Evolutionary conservation across 1,140 invertebrate genomes (phyloP), one percentile per base, ranked within the genome.

Genomic region (Aradophagus sp.): DNA sequence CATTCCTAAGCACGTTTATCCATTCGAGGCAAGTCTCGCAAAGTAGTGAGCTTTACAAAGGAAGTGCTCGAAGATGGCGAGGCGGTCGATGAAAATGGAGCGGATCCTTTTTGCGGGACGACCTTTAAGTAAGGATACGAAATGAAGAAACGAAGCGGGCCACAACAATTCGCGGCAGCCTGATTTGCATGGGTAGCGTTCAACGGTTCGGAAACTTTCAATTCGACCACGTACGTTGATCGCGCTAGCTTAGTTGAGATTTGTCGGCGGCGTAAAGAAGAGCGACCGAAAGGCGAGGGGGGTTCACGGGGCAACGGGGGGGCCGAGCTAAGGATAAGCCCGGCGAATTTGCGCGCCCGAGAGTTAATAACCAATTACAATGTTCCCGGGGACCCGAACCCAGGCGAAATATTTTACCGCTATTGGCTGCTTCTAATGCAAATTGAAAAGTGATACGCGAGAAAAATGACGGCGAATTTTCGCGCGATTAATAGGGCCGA

Each of bases 151-250:
- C 62, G 35, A 55, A 26, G 27, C 39, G 47, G 47, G 35, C 56
- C 32, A 27, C 62, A 50, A 65, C 53, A 65, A 65, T 71, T 71
- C 65, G 53, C 32, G 52, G 53, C 48, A 42, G 6, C n/a, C n/a
- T 71, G 68, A 65, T 71, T 71, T 65, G 68, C 68, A 71, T 71
- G 61, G 55, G 56, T 44, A 36, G 45, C 56, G 56, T 45, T 68
- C 52, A 73, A 73, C 47, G 62, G 35, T 68, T 73, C 45, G 53
- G 52, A 62, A 73, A 67, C 70, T 73, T 73, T 73, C 62, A 66
- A 66, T 67, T 67, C 47, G 52, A 48, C 70, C 63, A 67, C 53
- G 69, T 73, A 63, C 70, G 63, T 73, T 67, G 62, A 72, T 72
- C 62, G 48, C 38, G 47, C 38, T 26, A 53, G 70, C 62, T 73